Evolutionary conservation across 2,113 vertebrate genomes (phyloP).

Genomic region (Neomonachus schauinslandi): DNA sequence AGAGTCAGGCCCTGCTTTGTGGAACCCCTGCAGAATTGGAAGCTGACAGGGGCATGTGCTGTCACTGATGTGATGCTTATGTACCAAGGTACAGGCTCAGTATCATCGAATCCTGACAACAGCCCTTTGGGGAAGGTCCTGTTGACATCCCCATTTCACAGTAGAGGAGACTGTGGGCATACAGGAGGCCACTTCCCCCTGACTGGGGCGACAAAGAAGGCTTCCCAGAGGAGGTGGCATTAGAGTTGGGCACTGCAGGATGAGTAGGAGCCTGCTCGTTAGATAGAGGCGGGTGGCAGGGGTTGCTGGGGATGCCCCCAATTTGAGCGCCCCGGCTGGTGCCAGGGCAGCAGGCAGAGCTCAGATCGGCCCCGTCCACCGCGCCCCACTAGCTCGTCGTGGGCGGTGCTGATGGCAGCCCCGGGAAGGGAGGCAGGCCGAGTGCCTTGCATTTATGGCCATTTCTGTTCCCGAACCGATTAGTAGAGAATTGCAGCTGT

Average conservation of each 20-base stretch:
- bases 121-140: neutral
- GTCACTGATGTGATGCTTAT: neutral
- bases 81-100: neutral
- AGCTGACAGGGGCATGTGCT: neutral
- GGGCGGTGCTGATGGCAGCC: constrained; percentile 62
- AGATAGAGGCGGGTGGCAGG: neutral
- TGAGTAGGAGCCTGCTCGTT: constrained; percentile 70
- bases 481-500: constrained; percentile 91
- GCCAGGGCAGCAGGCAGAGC: constrained; percentile 15
- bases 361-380: neutral
- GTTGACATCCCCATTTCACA: neutral
- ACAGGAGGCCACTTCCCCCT: neutral
- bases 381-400: neutral
- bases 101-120: neutral
- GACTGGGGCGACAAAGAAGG: neutral
- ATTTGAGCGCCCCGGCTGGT: neutral
- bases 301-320: neutral
- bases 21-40: neutral
- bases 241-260: constrained; percentile 48
- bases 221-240: constrained; percentile 46
- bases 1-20: neutral
- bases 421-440: constrained; percentile 80
- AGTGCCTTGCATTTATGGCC: constrained; percentile 84
- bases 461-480: constrained; percentile 88
- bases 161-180: neutral